Conservation (phyloP, 64 coral and sea anemone species). For the Cladopsammia gracilis region DNA sequence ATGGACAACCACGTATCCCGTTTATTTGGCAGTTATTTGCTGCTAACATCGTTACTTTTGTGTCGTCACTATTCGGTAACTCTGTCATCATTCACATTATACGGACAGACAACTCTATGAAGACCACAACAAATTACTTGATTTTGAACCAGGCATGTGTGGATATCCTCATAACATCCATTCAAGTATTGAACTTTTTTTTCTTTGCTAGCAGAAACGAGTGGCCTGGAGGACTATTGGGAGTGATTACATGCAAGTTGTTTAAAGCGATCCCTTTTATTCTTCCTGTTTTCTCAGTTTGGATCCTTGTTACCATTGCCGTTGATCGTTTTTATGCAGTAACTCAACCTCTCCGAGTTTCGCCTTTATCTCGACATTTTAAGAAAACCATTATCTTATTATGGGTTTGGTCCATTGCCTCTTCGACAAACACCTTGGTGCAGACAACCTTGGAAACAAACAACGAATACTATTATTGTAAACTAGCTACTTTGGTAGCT, state of each 20-base stretch:
- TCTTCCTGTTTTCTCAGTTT: background rate
- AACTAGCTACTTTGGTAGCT: background rate
- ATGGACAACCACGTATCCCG: too few relatives aligned
- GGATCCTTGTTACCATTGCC: background rate
- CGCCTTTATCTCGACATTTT: background rate
- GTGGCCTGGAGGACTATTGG: background rate
- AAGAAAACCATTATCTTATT: background rate
- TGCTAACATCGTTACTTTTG: background rate
- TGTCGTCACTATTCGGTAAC: slow-evolving; percentile 1
- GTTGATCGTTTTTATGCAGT: slow-evolving; percentile 7
- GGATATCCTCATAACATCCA: background rate
- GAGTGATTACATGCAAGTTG: background rate
- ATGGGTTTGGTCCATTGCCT: background rate
- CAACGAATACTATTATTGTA: background rate
- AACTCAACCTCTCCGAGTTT: background rate
- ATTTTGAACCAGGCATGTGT: slow-evolving; percentile 11
- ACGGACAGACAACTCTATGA: background rate
- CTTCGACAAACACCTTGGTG: background rate
- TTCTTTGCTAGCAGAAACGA: background rate
- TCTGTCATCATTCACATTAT: slow-evolving; percentile 16
- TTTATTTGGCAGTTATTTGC: background rate
- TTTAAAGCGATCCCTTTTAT: background rate
- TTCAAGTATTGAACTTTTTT: background rate
- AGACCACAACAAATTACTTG: slow-evolving; percentile 15
- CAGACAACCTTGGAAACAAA: background rate